Conservation (phyloP, 2,888 invertebrate genomes). For the Agonopterix subpropinquella region DNA sequence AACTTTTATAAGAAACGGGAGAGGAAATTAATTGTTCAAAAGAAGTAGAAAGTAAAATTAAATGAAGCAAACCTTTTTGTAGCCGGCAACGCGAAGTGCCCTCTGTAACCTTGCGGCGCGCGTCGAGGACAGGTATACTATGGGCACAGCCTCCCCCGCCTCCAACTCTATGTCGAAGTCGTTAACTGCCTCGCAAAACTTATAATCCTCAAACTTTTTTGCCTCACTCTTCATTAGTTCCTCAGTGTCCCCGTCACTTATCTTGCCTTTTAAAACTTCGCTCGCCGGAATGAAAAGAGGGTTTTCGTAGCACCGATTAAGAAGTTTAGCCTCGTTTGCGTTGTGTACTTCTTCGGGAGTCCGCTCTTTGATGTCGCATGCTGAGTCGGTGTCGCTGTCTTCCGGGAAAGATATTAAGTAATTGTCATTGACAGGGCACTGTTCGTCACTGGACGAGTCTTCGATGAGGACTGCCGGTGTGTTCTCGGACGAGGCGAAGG, state of each 20-base stretch:
- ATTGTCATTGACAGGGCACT: conserved; percentile 35
- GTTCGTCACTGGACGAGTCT: conserved; percentile 33
- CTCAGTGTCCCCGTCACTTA: conserved; percentile 45
- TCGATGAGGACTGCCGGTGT: conserved; percentile 34
- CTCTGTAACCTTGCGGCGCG: conserved; percentile 72
- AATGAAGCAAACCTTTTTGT: conserved; percentile 67
- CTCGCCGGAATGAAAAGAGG: conserved; percentile 52
- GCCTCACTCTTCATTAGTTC: conserved; percentile 58
- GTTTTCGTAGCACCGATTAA: conserved; percentile 51
- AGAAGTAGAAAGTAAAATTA: conserved; percentile 10
- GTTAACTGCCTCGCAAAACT: conserved; percentile 63
- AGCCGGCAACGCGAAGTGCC: conserved; percentile 72
- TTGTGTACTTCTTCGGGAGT: conserved; percentile 21
- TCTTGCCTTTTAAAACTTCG: conserved; percentile 54
- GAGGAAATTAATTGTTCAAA: conserved; percentile 5
- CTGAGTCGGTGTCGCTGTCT: conserved; percentile 35
- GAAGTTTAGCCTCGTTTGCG: conserved; percentile 32
- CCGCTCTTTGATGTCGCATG: conserved; percentile 25
- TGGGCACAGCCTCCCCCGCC: conserved; percentile 54
- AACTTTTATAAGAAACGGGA: conserved; percentile 4
- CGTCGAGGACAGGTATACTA: conserved; percentile 67
- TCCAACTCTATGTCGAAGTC: conserved; percentile 67
- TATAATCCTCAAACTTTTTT: conserved; percentile 61
- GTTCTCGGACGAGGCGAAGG: conserved; percentile 29
- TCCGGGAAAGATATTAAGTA: conserved; percentile 55